Evolutionary conservation across 30 jellyfish, hydroid and myxozoan species (phyloP), one percentile per base, ranked within the genome.

Genomic region (Aurelia sp.): DNA sequence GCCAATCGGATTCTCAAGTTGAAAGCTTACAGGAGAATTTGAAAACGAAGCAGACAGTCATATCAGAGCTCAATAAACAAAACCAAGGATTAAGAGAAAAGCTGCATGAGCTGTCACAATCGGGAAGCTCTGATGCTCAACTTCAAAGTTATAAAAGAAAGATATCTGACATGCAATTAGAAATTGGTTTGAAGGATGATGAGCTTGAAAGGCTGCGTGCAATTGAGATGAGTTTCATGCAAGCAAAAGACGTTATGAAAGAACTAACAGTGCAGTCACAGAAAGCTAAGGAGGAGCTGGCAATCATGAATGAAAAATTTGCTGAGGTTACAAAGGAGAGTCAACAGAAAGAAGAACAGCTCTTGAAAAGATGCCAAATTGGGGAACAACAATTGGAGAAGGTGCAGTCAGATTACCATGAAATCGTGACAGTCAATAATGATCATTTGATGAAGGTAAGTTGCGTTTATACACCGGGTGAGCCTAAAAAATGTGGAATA

Each of bases 231-330:
- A 91, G 92, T 68, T 91, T 85, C 20, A 30, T 79, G 51, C 98
- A 91, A 64, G 81, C 94, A 64, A 91, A 91, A 70, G 96, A 91
- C 50, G 84, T 85, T 19, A 51, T 91, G 85, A 91, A 91, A 60
- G 98, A 91, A 73, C 79, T 84, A 19, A 55, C 96, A 2, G 60
- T 78, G 90, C 88, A 88, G 67, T 76, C 92, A 35, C 79, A 69
- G 73, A 71, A 74, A 33, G 85, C 89, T 16, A 86, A 78, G 41
- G 85, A 23, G 20, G 89, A 75, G 22, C 79, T 86, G 62, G 94
- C 86, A 53, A 67, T 33, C 31, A 30, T 70, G 30, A 35, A 65
- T 44, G 80, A 75, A n/a, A 85, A 62, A 47, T 78, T 59, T 59
- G 27, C 53, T 2, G 98, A 71, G 6, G 21, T 79, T 76, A 73